These are phyloP conservation scores for Smutsia gigantea DNA, from an alignment of 2,797 vertebrate species.

Conservation along the genomic window DNA sequence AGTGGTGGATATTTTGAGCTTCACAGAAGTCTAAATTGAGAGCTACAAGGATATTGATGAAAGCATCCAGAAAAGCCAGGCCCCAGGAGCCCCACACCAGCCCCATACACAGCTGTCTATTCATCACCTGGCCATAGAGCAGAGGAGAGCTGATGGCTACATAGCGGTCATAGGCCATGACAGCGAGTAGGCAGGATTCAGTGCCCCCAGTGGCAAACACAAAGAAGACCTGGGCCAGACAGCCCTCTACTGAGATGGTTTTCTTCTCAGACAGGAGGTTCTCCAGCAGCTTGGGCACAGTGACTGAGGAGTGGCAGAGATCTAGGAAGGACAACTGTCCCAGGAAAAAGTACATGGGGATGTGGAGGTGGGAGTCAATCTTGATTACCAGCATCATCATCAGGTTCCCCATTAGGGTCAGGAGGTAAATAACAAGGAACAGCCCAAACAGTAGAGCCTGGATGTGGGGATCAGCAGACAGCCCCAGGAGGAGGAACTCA, in stretches of 20 bases:
- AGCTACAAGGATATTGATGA: constrained; percentile 73
- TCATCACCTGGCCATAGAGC: constrained; percentile 71
- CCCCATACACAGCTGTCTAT: constrained; percentile 49
- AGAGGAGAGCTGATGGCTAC: constrained; percentile 75
- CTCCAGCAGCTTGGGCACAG: constrained; percentile 70
- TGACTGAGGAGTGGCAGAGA: constrained; percentile 74
- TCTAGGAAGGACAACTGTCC: constrained; percentile 74
- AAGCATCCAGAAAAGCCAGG: constrained; percentile 74
- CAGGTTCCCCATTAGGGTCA: constrained; percentile 71
- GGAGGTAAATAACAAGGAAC: constrained; percentile 62
- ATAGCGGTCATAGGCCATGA: constrained; percentile 73
- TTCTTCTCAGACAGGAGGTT: constrained; percentile 71
- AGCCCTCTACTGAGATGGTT: constrained; percentile 64
- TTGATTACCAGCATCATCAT: constrained; percentile 55
- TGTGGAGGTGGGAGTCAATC: constrained; percentile 46
- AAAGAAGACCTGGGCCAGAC: constrained; percentile 70
- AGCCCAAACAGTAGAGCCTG: constrained; percentile 64
- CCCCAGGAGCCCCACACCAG: constrained; percentile 71
- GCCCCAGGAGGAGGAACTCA: constrained; percentile 55
- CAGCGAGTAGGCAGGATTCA: constrained; percentile 68
- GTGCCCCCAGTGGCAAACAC: constrained; percentile 71
- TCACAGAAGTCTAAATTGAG: constrained; percentile 75
- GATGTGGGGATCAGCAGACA: background rate
- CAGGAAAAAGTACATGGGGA: constrained; percentile 77
- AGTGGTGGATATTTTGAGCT: constrained; percentile 70